Percentiles rank a stretch among this genome's conserved stretches.
Evolutionary conservation across 2,113 vertebrate genomes (phyloP).

Genomic region (Sapajus apella): DNA sequence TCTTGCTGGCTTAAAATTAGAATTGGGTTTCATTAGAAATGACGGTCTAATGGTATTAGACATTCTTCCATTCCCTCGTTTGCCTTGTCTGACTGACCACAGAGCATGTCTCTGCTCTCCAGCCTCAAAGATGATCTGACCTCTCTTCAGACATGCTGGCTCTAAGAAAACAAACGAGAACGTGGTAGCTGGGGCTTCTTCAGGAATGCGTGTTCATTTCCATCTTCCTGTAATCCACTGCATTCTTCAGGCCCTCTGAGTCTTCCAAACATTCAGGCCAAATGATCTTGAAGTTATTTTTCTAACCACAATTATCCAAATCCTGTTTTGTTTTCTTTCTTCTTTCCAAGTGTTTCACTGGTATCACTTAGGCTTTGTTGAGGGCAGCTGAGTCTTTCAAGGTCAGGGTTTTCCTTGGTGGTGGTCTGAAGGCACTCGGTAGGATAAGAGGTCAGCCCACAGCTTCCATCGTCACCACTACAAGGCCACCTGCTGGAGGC

Average conservation of each 20-base stretch:
- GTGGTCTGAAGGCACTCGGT: neutral
- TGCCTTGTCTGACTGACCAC: neutral
- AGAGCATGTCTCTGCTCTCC: neutral
- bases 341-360: constrained; percentile 49
- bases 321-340: constrained; percentile 39
- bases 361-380: neutral
- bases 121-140: neutral
- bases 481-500: neutral
- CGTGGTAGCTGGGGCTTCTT: neutral
- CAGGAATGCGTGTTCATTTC: constrained; percentile 45
- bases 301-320: constrained; percentile 62
- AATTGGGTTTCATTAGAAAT: neutral
- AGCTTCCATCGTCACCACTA: neutral
- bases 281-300: constrained; percentile 53
- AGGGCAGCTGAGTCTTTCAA: neutral
- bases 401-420: neutral
- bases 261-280: constrained; percentile 41
- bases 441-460: neutral
- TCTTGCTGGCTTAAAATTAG: neutral
- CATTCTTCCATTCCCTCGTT: neutral
- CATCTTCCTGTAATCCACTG: constrained; percentile 26
- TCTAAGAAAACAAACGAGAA: constrained; percentile 18
- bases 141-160: neutral
- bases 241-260: constrained; percentile 52
- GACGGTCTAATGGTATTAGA: neutral